Evolutionary conservation across 2,888 invertebrate species (phyloP), one percentile per base, ranked within the genome.

Genomic region (Stictocephala bisonia): DNA sequence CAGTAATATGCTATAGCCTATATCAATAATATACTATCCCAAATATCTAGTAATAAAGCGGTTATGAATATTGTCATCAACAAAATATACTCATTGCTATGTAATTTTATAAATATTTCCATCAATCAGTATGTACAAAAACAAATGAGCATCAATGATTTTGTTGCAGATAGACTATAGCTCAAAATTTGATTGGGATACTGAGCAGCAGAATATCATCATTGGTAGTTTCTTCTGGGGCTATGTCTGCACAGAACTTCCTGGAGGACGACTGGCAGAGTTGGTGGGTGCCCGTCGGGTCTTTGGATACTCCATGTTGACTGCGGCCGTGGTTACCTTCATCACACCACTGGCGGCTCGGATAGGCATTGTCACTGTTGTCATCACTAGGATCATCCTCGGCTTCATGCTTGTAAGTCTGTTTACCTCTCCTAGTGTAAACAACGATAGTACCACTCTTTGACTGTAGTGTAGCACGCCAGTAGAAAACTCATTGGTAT

Each of bases 181-280:
- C 67, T 80, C 81, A 4, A 88, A 88, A 76, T 95, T 93, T 84
- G 83, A 88, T 22, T 96, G 95, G 95, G 89, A 92, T 82, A 89
- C 90, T 73, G 89, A 91, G 79, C 89, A 93, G 80, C 92, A 92
- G 82, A 95, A 95, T 81, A 87, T 91, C 74, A 89, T 96, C 50
- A 86, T 95, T 26, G 94, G 95, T 44, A 91, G 92, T 80, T 96
- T 96, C 88, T 96, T 94, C 87, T 96, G 94, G 92, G 96, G 96
- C 11, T 96, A 96, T 84, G 90, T 96, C 53, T 87, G 94, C 74
- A 95, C 95, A 76, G 96, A 96, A 84, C 85, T 96, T 76, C 96
- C 95, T 1, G 96, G 95, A 20, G 96, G 96, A 68, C 88, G 93
- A 78, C 86, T 96, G 79, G 93, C 95, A 22, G 95, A 94, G 82